These are phyloP conservation scores for Bathybates hornii DNA, from an alignment of 2,113 vertebrate genomes.

Conservation along the genomic window DNA sequence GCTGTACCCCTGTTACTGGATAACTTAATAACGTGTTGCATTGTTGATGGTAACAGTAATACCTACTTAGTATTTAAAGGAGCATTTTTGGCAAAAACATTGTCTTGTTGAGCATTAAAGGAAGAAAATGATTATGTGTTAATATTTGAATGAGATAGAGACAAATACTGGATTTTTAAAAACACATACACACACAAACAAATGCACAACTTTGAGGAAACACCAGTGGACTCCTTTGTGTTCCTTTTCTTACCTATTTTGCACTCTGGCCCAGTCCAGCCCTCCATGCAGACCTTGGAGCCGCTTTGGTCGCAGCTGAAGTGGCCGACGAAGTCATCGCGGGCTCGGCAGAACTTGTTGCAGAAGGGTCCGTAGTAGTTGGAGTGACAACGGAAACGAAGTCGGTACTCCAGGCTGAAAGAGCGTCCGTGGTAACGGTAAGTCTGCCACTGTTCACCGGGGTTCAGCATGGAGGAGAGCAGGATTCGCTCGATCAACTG, in stretches of 20 bases:
- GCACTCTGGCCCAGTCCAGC: slow-evolving; percentile 70
- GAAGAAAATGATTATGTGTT: background rate
- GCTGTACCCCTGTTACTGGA: background rate
- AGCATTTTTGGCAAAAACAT: background rate
- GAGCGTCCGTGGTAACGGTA: slow-evolving; percentile 69
- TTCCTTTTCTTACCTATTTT: slow-evolving; percentile 50
- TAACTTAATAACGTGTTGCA: background rate
- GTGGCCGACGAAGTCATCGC: slow-evolving; percentile 76
- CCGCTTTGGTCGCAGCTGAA: slow-evolving; percentile 76
- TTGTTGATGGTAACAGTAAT: background rate
- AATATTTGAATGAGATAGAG: background rate
- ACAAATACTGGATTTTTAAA: background rate
- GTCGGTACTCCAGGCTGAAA: slow-evolving; percentile 74
- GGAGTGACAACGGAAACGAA: slow-evolving; percentile 73
- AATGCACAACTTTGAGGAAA: background rate
- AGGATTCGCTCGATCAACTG: slow-evolving; percentile 74
- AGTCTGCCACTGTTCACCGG: slow-evolving; percentile 73
- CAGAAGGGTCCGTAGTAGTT: slow-evolving; percentile 77
- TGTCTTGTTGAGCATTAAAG: background rate
- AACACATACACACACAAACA: background rate
- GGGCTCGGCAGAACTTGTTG: slow-evolving; percentile 73
- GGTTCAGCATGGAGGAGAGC: slow-evolving; percentile 78
- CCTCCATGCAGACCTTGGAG: slow-evolving; percentile 80
- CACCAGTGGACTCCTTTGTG: background rate
- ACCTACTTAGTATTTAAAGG: background rate